phyloP scores from a whole-genome alignment of 1,140 invertebrate genomes.

The Steinernema khuongi region DNA sequence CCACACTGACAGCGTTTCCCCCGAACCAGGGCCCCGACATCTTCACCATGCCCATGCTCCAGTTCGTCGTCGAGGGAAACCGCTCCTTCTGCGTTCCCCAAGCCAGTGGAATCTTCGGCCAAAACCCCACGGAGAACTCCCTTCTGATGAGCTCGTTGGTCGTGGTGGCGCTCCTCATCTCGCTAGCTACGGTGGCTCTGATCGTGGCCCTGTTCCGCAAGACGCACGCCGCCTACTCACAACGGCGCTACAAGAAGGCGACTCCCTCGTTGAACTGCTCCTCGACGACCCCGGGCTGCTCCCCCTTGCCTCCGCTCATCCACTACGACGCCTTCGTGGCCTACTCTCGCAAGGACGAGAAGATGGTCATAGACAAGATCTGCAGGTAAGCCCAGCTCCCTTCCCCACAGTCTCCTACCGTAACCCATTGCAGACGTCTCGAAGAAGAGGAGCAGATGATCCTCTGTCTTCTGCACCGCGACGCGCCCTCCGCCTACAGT shows the following conservation, averaged over 20 bases:
- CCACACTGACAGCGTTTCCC: slow-evolving; percentile 38
- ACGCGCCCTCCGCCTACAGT: slow-evolving; percentile 31
- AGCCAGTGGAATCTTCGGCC: slow-evolving; percentile 30
- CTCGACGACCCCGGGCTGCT: slow-evolving; percentile 35
- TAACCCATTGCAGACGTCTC: slow-evolving; percentile 40
- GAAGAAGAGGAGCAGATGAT: slow-evolving; percentile 35
- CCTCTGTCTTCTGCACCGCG: slow-evolving; percentile 46
- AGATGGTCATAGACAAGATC: slow-evolving; percentile 37
- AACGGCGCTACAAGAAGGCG: slow-evolving; percentile 47
- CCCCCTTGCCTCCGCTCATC: slow-evolving; percentile 36
- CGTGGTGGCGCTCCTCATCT: slow-evolving; percentile 17
- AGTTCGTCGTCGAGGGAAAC: slow-evolving; percentile 26
- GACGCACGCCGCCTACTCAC: slow-evolving; percentile 33
- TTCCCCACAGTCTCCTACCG: neutral
- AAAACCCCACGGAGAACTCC: slow-evolving; percentile 31
- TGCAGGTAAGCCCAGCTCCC: slow-evolving; percentile 30
- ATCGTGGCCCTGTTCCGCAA: slow-evolving; percentile 25
- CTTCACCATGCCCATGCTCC: slow-evolving; percentile 48
- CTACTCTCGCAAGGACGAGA: slow-evolving; percentile 49
- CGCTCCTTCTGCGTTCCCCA: slow-evolving; percentile 31
- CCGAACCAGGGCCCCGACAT: slow-evolving; percentile 50
- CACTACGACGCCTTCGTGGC: slow-evolving; percentile 48
- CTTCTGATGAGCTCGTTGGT: slow-evolving; percentile 30
- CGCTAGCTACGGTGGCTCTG: slow-evolving; percentile 23
- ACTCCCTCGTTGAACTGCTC: slow-evolving; percentile 46